phyloP scores from a whole-genome alignment of 2,113 vertebrate species.

The Bufo gargarizans region DNA sequence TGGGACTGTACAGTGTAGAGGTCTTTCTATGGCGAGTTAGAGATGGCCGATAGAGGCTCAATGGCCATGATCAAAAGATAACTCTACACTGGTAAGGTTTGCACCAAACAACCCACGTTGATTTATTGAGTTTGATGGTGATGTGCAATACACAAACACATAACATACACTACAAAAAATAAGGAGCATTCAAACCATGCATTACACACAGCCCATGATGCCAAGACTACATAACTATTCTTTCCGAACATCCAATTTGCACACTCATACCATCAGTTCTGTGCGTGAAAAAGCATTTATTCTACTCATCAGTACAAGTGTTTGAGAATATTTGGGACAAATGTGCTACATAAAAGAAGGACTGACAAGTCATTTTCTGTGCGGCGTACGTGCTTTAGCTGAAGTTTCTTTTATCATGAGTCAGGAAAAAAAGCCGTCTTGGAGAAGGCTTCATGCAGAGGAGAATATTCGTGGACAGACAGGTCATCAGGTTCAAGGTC shows the following conservation, averaged over 20 bases:
- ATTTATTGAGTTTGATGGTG: too few relatives aligned
- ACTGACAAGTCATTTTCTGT: not conserved
- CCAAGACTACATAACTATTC: not conserved
- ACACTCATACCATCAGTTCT: not conserved
- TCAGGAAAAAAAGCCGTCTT: not conserved
- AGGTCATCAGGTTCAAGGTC: constrained; percentile 3
- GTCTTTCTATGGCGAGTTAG: too few relatives aligned
- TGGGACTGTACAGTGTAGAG: too few relatives aligned
- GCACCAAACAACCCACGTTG: too few relatives aligned
- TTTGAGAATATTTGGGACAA: not conserved
- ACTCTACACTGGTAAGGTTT: too few relatives aligned
- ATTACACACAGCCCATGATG: not conserved
- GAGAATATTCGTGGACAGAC: not conserved
- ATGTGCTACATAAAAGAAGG: not conserved
- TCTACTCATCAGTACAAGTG: constrained; percentile 13
- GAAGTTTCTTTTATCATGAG: not conserved
- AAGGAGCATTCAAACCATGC: too few relatives aligned
- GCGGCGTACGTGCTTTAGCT: not conserved
- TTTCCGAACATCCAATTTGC: not conserved
- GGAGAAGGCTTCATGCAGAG: constrained; percentile 11
- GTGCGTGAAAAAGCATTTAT: not conserved
- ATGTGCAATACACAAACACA: too few relatives aligned
- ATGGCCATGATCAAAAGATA: too few relatives aligned
- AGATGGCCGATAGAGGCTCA: too few relatives aligned
- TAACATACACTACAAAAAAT: too few relatives aligned